These are phyloP conservation scores for Elephas maximus DNA, from an alignment of 2,113 vertebrate genomes.

Conservation along the genomic window DNA sequence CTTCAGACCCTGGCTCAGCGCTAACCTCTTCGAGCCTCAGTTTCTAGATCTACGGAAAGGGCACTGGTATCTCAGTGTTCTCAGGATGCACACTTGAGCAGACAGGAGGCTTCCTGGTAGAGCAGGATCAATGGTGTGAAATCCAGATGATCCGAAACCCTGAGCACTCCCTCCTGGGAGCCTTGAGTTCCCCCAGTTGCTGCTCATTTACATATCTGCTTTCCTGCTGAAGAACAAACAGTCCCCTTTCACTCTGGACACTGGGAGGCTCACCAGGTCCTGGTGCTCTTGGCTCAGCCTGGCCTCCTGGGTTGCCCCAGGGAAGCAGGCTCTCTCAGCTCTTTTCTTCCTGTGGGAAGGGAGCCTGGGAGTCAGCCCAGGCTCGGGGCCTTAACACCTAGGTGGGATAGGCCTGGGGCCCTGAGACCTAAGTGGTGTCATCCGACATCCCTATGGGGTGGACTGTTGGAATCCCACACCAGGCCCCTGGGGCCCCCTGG, in stretches of 20 bases:
- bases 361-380: not conserved
- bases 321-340: not conserved
- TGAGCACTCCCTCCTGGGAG: not conserved
- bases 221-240: not conserved
- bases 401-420: not conserved
- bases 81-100: not conserved
- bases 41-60: not conserved
- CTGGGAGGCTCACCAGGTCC: not conserved
- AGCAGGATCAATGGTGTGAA: not conserved
- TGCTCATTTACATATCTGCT: not conserved
- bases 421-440: not conserved
- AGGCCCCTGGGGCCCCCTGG: not conserved
- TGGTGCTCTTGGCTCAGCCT: not conserved
- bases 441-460: accelerated
- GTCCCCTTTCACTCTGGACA: not conserved
- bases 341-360: not conserved
- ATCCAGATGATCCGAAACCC: not conserved
- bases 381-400: not conserved
- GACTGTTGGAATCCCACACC: not conserved
- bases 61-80: not conserved
- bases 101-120: not conserved
- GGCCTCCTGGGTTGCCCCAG: accelerated
- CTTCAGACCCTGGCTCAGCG: not conserved
- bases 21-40: not conserved
- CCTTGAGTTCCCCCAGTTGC: not conserved